Evolutionary conservation across 2,113 vertebrate species (phyloP), one percentile per base, ranked within the genome.

Genomic region (Argyrosomus japonicus): DNA sequence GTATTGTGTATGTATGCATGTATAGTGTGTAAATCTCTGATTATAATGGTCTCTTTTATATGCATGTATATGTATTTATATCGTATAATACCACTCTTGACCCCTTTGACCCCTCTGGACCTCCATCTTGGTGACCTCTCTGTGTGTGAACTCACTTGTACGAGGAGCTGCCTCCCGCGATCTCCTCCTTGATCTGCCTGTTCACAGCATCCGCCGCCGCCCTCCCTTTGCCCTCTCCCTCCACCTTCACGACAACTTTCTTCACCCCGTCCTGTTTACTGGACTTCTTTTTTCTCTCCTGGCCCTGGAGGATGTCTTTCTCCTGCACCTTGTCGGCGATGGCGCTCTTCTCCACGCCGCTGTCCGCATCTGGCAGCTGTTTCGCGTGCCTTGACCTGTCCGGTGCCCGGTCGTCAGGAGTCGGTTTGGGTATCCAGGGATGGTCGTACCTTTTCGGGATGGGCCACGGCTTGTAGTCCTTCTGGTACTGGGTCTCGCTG

Each of bases 391-490:
- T 91, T 72, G 92, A 3, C 73, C 92, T 67, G n/a, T 93, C 85
- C 23, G 75, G 69, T 3, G 74, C 73, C 17, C 87, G 93, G 8
- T 91, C 91, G 0, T 85, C 90, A 17, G 87, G 90, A 36, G 92
- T 73, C 1, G 96, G 93, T 89, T 97, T 98, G 54, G 96, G 96
- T 90, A 99, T 99, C 98, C 98, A 99, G 5, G 98, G 98, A 18
- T 99, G 97, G 86, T 99, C 98, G 0, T 96, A 95, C 82, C 95
- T 93, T 78, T 97, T 98, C 3, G 97, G 96, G 70, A 99, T 95
- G 50, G 98, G 98, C 98, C 98, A 99, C 29, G 97, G 94, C 21
- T 97, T 96, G 93, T 94, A 99, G 95, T 99, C 98, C 93, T 99
- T 99, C 95, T 98, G 97, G 95, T 99, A 99, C 93, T 99, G 98